Conservation (phyloP, 2,113 vertebrate species). For the Naja naja region DNA sequence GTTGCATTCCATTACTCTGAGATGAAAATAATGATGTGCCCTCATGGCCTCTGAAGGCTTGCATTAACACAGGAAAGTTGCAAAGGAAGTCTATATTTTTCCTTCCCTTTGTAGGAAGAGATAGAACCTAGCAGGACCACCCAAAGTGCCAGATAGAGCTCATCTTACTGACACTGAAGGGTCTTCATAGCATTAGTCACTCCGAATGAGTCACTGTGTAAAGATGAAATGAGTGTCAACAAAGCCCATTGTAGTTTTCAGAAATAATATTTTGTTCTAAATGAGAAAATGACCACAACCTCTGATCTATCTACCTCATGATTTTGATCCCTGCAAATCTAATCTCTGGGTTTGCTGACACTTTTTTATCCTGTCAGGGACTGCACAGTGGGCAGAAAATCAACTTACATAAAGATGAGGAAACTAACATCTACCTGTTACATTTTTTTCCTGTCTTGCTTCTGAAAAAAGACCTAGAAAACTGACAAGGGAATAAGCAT, state of each 20-base stretch:
- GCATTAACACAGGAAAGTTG: background rate
- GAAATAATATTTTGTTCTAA: background rate
- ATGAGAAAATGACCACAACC: background rate
- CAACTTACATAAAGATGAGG: background rate
- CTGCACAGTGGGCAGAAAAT: background rate
- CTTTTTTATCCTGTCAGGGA: background rate
- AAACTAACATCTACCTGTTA: background rate
- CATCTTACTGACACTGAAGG: background rate
- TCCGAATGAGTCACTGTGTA: background rate
- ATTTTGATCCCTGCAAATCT: background rate
- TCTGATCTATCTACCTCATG: background rate
- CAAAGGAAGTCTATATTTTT: background rate
- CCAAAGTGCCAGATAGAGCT: constrained; percentile 2
- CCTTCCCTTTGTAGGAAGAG: background rate
- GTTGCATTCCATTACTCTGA: background rate
- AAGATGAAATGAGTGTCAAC: constrained; percentile 3
- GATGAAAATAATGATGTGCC: constrained; percentile 3
- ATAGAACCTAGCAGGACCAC: background rate
- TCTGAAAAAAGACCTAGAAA: background rate
- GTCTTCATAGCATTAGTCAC: background rate
- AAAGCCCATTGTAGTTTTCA: background rate
- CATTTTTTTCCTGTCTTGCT: background rate
- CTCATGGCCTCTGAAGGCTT: background rate
- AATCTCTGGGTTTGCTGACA: background rate
- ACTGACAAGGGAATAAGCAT: background rate